phyloP scores from a whole-genome alignment of 2,797 vertebrate genomes.

The Varecia variegata region DNA sequence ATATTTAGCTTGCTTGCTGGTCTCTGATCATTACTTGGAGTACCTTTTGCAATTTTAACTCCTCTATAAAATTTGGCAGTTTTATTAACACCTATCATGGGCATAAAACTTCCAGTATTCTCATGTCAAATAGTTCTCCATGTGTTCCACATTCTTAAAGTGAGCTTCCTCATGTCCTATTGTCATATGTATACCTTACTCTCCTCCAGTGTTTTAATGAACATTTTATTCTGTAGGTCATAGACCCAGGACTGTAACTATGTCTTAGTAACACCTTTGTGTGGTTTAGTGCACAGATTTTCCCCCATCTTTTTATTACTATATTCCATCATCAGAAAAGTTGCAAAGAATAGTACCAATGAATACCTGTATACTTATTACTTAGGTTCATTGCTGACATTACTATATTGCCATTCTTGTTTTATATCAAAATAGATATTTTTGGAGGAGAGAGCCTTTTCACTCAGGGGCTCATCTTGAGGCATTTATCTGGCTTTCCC shows the following conservation, averaged over 20 bases:
- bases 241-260: neutral
- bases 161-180: neutral
- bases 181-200: neutral
- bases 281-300: neutral
- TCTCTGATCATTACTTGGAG: neutral
- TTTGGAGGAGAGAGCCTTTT: neutral
- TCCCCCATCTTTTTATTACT: neutral
- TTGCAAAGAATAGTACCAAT: neutral
- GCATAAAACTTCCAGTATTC: neutral
- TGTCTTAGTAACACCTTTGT: neutral
- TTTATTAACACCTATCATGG: neutral
- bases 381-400: neutral
- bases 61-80: neutral
- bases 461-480: neutral
- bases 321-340: neutral
- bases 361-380: neutral
- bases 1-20: neutral
- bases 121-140: neutral
- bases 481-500: neutral
- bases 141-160: neutral
- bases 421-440: neutral
- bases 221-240: neutral
- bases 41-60: neutral
- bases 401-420: constrained; percentile 28
- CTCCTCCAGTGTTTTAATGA: neutral